Base-by-base conservation (phyloP, 2,113 vertebrate species). In the Tetrao urogallus region DNA sequence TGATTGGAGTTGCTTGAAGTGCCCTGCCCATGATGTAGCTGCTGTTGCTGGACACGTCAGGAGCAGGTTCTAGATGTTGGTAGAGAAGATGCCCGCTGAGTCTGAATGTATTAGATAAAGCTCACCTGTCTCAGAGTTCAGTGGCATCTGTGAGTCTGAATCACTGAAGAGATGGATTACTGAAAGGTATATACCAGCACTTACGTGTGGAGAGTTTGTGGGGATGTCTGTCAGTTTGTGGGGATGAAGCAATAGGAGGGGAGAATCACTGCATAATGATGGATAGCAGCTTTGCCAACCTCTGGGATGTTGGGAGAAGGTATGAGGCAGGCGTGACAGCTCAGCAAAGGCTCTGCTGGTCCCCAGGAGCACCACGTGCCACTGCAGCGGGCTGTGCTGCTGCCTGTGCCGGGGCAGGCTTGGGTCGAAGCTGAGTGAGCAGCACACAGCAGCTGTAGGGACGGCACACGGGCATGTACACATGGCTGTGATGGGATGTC, bases 41-140 rank as follows among this genome's bases (percentile, higher is more conserved):
- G 43, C 56, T 47, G 43, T 75, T 91, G 75, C 75, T 86, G 85
- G 40, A 4, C 36, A 22, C 65, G 89, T 75, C 76, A 54, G 70
- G 66, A 76, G 76, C 47, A 56, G 69, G 42, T 82, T 87, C 24
- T 67, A 42, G 67, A 50, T 83, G 50, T 56, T 0, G 0, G 25
- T 32, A 40, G 82, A 71, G 79, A 56, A 65, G 61, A 24, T 28
- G 2, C 14, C 22, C 28, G 50, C 76, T 86, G 56, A 52, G 42
- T 90, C 86, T 86, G 92, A 94, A 84, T 75, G 77, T 77, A 18
- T 86, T 57, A n/a, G 57, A 22, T 72, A 48, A 30, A 50, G 66
- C 79, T 70, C 82, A 42, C 54, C 3, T 2, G 8, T 81, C 82
- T 28, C 34, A 47, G 86, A 64, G 58, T 69, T 90, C 65, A 21